Percentiles rank a stretch among this genome's conserved stretches.
Evolutionary conservation across 2,888 invertebrate genomes (phyloP).

Genomic region (Drosophila phalerata): DNA sequence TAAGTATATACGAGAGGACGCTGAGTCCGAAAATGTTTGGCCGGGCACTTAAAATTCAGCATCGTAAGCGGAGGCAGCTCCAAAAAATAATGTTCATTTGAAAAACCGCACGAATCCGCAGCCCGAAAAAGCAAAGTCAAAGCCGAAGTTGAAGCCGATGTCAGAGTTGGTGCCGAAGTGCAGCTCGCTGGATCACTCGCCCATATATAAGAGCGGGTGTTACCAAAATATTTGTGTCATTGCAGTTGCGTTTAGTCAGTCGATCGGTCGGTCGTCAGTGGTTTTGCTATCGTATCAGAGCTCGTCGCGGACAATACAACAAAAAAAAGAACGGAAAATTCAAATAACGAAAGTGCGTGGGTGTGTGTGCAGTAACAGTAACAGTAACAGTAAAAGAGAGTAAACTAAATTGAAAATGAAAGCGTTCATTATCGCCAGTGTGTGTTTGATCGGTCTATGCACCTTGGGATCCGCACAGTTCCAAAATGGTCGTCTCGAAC

Average conservation of each 20-base stretch:
- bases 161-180: conserved; percentile 15
- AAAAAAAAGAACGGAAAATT: conserved; percentile 28
- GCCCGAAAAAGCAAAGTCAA: conserved; percentile 13
- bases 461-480: conserved; percentile 88
- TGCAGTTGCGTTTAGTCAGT: conserved; percentile 68
- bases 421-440: conserved; percentile 85
- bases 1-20: conserved; percentile 3
- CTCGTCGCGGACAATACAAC: conserved; percentile 29
- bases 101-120: conserved; percentile 35
- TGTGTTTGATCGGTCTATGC: conserved; percentile 84
- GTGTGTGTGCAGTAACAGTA: conserved; percentile 48
- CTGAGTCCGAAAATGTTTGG: conserved; percentile 41
- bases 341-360: conserved; percentile 73
- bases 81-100: conserved; percentile 51
- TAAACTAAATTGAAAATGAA: conserved; percentile 75
- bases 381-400: conserved; percentile 19
- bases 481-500: conserved; percentile 91
- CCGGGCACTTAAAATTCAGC: conserved; percentile 72
- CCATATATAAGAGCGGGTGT: conserved; percentile 83
- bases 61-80: conserved; percentile 42
- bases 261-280: conserved; percentile 61
- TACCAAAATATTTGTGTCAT: conserved; percentile 83
- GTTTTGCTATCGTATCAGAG: neutral
- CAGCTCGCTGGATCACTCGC: conserved; percentile 15
- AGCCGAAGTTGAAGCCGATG: conserved; percentile 13